These are phyloP conservation scores for Cygnus atratus DNA, from an alignment of 2,113 vertebrate species.

Conservation along the genomic window DNA sequence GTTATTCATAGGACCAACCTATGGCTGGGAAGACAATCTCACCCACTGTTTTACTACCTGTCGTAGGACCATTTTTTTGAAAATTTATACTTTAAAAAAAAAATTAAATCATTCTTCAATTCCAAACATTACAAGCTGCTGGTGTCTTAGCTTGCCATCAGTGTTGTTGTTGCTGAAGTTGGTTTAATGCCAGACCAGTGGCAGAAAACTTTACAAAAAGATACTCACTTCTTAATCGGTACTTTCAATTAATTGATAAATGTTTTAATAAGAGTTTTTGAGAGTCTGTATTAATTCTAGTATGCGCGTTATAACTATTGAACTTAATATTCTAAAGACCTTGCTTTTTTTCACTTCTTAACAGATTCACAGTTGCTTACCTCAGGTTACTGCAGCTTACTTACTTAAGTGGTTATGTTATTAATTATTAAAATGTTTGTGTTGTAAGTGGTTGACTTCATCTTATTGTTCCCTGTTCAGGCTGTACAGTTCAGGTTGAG, in stretches of 20 bases:
- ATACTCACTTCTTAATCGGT: background rate
- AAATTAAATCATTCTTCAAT: background rate
- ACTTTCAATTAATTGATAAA: background rate
- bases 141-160: background rate
- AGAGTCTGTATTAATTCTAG: background rate
- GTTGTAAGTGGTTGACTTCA: background rate
- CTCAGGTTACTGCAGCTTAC: background rate
- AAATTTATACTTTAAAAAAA: background rate
- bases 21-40: background rate
- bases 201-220: background rate
- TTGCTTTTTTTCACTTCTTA: background rate
- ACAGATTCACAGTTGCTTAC: background rate
- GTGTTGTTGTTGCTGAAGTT: background rate
- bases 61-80: background rate
- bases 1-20: background rate
- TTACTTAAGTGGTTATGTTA: background rate
- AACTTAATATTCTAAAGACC: background rate
- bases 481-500: conserved; percentile 81
- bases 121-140: background rate
- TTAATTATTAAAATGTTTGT: background rate
- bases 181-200: background rate
- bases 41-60: accelerated
- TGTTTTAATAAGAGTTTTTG: background rate
- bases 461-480: conserved; percentile 45
- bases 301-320: accelerated